Evolutionary conservation across 2,888 invertebrate species (phyloP).

Genomic region (Eutolmus rufibarbis): DNA sequence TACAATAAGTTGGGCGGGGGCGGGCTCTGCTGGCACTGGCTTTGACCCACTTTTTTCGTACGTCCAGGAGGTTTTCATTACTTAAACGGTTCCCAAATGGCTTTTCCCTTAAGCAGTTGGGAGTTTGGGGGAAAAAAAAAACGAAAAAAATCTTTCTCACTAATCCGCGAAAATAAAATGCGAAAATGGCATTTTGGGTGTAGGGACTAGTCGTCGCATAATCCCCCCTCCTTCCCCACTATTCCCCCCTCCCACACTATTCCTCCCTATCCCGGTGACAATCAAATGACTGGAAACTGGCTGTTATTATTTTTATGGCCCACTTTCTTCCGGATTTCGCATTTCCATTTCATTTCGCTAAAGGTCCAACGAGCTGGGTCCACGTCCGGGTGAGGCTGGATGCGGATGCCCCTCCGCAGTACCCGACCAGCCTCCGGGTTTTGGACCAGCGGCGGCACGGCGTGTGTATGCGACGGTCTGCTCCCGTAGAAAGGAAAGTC

Average conservation of each 20-base stretch:
- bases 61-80: slow-evolving; percentile 16
- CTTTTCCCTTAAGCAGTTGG: neutral
- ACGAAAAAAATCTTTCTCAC: neutral
- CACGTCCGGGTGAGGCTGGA: neutral
- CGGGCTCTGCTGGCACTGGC: neutral
- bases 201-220: neutral
- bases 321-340: slow-evolving; percentile 26
- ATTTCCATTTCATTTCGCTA: slow-evolving; percentile 42
- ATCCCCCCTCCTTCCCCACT: neutral
- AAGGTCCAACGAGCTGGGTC: neutral
- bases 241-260: neutral
- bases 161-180: slow-evolving; percentile 38
- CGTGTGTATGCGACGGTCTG: neutral
- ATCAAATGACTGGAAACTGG: slow-evolving; percentile 44
- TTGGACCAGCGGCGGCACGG: neutral
- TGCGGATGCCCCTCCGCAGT: neutral
- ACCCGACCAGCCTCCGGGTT: neutral
- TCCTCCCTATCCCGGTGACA: neutral
- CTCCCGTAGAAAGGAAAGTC: slow-evolving; percentile 15
- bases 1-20: neutral
- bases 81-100: slow-evolving; percentile 28
- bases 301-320: slow-evolving; percentile 47
- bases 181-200: neutral
- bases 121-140: neutral
- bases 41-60: slow-evolving; percentile 22